Conservation (phyloP, 2,113 vertebrate genomes). For the Felis chaus region DNA sequence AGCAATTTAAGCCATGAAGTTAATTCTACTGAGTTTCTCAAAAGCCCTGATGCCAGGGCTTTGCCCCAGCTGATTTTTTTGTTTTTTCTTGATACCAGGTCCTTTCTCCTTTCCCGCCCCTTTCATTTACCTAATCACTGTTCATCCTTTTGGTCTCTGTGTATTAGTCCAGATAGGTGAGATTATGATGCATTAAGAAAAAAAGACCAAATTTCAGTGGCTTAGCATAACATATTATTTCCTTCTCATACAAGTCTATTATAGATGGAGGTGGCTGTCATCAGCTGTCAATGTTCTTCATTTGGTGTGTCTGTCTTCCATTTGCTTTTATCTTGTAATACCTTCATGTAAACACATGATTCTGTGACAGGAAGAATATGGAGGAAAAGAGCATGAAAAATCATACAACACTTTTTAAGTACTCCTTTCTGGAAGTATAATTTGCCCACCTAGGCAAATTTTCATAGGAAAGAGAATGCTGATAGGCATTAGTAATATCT, state of each 20-base stretch:
- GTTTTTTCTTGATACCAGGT: neutral
- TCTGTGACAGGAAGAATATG: neutral
- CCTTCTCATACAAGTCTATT: neutral
- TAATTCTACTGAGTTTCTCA: neutral
- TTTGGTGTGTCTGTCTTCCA: neutral
- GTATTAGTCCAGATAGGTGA: neutral
- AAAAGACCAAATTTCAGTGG: neutral
- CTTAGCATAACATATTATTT: neutral
- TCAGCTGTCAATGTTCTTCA: neutral
- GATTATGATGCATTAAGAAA: neutral
- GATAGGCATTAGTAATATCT: neutral
- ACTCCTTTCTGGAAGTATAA: neutral
- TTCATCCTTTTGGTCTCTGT: neutral
- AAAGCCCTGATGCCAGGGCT: neutral
- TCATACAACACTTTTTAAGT: neutral
- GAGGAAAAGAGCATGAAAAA: neutral
- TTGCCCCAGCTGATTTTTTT: neutral
- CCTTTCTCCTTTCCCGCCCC: neutral
- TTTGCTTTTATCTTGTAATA: neutral
- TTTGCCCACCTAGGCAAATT: neutral
- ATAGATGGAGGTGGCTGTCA: neutral
- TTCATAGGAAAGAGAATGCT: neutral
- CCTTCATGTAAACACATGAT: neutral
- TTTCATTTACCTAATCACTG: neutral
- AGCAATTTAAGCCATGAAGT: neutral